Conservation (phyloP, 2,888 invertebrate species). For the Cheilosia urbana region DNA sequence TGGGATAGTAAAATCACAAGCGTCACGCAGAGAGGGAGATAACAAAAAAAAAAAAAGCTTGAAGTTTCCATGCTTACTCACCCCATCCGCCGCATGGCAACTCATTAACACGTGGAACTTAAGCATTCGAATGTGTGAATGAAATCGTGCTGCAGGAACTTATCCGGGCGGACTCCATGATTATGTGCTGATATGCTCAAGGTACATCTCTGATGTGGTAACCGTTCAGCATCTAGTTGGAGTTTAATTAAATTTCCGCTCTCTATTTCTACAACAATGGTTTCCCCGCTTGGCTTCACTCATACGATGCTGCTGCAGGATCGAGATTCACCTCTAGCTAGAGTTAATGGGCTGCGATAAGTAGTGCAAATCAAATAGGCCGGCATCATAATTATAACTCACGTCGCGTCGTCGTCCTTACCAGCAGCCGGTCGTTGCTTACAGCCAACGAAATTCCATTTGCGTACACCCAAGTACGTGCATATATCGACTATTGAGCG, state of each 20-base stretch:
- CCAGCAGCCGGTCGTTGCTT: not conserved
- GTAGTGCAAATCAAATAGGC: conserved; percentile 41
- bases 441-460: conserved; percentile 18
- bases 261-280: conserved; percentile 5
- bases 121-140: conserved; percentile 23
- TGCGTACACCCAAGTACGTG: not conserved
- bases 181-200: conserved; percentile 48
- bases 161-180: conserved; percentile 13
- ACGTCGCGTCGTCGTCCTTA: conserved; percentile 8
- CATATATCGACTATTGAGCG: not conserved
- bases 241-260: conserved; percentile 65
- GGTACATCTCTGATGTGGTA: conserved; percentile 29
- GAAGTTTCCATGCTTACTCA: conserved; percentile 1
- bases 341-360: conserved; percentile 42
- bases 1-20: conserved; percentile 35
- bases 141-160: conserved; percentile 5
- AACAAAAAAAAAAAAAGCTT: not conserved
- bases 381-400: conserved; percentile 27
- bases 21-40: not conserved
- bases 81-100: not conserved
- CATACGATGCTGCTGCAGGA: conserved; percentile 6
- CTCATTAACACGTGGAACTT: conserved; percentile 33
- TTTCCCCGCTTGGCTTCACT: not conserved
- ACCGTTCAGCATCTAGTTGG: conserved; percentile 1
- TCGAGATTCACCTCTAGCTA: conserved; percentile 20